Conservation (phyloP, 2,797 vertebrate genomes). For the Schizopygopsis pylzovi region DNA sequence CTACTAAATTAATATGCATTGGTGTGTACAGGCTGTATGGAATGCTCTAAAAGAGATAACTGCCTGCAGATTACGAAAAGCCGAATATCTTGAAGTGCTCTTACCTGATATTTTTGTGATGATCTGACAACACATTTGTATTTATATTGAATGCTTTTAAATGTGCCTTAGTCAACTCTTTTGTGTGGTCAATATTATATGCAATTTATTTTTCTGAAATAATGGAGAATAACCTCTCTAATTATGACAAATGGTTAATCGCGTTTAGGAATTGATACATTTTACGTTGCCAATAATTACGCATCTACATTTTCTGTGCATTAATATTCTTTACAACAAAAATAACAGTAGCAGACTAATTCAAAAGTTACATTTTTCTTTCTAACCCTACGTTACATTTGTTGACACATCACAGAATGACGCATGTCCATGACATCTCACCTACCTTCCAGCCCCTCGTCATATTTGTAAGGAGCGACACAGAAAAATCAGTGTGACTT, state of each 20-base stretch:
- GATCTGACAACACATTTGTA: constrained; percentile 37
- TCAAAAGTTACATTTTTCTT: background rate
- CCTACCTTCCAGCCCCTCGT: constrained; percentile 59
- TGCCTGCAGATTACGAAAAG: constrained; percentile 35
- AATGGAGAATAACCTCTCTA: background rate
- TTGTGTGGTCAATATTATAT: background rate
- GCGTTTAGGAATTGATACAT: background rate
- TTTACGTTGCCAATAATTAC: background rate
- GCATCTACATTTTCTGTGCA: background rate
- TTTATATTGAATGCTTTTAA: background rate
- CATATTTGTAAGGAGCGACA: constrained; percentile 53
- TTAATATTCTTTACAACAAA: background rate
- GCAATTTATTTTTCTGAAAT: background rate
- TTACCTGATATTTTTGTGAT: constrained; percentile 55
- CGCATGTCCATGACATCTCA: constrained; percentile 44
- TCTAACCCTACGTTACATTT: background rate
- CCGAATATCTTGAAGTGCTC: constrained; percentile 35
- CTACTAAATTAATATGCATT: constrained; percentile 31
- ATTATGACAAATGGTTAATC: constrained; percentile 1
- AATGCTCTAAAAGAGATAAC: constrained; percentile 48
- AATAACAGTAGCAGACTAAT: background rate
- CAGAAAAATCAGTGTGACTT: constrained; percentile 54
- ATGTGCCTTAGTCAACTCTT: background rate
- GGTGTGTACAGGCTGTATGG: constrained; percentile 14
- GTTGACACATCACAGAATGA: constrained; percentile 28